Evolutionary conservation across 1,140 invertebrate genomes (phyloP).

Genomic region (Eumaeus atala): DNA sequence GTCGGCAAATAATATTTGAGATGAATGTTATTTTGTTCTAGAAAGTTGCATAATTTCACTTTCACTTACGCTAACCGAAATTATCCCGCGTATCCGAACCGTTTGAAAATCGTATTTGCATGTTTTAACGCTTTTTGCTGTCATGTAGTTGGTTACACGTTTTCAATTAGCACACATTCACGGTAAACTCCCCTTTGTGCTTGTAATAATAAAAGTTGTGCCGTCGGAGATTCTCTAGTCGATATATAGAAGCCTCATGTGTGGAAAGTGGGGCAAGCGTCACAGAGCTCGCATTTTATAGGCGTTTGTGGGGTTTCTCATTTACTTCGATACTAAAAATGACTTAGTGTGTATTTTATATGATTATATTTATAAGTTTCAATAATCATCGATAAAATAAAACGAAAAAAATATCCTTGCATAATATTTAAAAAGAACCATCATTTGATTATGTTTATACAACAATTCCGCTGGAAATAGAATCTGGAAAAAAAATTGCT

Average conservation of each 20-base stretch:
- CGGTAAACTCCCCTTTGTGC: conserved; percentile 42
- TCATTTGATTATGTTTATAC: not conserved
- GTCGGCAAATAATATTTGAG: no score
- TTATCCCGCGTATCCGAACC: conserved; percentile 51
- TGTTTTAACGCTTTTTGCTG: conserved; percentile 42
- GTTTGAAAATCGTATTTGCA: conserved; percentile 55
- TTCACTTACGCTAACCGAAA: conserved; percentile 56
- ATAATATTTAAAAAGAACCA: not conserved
- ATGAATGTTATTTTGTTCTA: conserved; percentile 27
- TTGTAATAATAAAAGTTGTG: conserved; percentile 33
- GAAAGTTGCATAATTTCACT: conserved; percentile 71
- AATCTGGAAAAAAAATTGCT: no score
- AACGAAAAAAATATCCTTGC: not conserved
- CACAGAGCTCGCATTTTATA: conserved; percentile 66
- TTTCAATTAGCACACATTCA: conserved; percentile 24
- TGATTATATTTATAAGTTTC: not conserved
- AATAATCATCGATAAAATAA: no score
- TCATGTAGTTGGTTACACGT: conserved; percentile 29
- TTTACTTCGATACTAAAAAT: conserved; percentile 39
- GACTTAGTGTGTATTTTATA: not conserved
- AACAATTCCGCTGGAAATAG: not conserved
- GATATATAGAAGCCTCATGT: conserved; percentile 44
- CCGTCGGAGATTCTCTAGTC: conserved; percentile 34
- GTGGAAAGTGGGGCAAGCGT: conserved; percentile 65
- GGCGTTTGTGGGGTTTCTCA: conserved; percentile 53